Base-by-base conservation (phyloP, 2,113 vertebrate genomes). In the Mustela nigripes region DNA sequence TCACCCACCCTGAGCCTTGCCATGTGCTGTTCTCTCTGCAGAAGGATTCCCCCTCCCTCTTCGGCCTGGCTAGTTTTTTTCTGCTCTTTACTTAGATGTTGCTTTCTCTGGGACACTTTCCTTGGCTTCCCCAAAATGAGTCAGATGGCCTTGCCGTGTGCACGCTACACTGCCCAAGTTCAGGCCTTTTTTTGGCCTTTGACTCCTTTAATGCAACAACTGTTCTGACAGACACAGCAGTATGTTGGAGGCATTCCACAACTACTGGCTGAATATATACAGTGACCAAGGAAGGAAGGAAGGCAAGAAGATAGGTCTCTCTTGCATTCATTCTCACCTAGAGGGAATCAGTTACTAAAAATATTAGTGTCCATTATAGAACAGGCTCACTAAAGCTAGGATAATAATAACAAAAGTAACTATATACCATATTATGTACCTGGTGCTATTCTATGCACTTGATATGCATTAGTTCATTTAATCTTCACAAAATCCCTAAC, bases 331-430 rank as follows among this genome's bases (percentile, higher is more conserved):
- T 53, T 93, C 65, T 83, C 22, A 56, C 22, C 39, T 76, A 74
- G 16, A 15, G 31, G 50, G 22, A 60, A 95, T 82, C 12, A 87
- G 26, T 85, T 88, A 60, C 31, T 85, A 67, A 84, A 96, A 60
- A 78, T 50, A 79, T 10, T 36, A 42, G 45, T 67, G 93, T 94
- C 62, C 56, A 83, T 62, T 83, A 50, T 45, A 78, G 50, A 12
- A 86, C 4, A 92, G 31, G 36, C 28, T 92, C 74, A 97, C 71
- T 71, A 92, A 95, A 89, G 97, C 65, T 92, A 73, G n/a, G 26
- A 39, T 48, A 92, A 67, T 33, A 67, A 60, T 31, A 92, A 73
- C 24, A 80, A n/a, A 31, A 88, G 63, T 11, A 53, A 67, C 58
- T 80, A 78, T 60, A 2, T 78, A 60, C 62, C 19, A 87, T 28